These are phyloP conservation scores for Ara ararauna DNA, from an alignment of 2,797 vertebrate species.

Conservation along the genomic window DNA sequence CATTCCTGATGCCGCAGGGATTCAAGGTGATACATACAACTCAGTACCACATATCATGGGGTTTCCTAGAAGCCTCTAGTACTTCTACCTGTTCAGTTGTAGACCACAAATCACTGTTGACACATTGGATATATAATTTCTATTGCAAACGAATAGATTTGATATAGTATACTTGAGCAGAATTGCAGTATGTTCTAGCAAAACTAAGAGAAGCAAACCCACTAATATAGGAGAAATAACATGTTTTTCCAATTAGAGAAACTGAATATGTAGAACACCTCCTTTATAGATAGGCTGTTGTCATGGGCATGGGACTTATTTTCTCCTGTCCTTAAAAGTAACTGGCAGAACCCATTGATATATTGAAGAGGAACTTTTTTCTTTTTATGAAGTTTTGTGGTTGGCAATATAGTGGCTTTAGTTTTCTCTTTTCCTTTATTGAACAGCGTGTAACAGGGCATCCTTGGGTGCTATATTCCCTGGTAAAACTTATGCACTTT, in stretches of 20 bases:
- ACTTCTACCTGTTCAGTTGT: neutral
- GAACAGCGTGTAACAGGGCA: neutral
- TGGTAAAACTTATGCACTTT: neutral
- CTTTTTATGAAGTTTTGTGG: neutral
- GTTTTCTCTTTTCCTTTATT: neutral
- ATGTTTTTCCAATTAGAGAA: neutral
- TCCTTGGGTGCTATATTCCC: neutral
- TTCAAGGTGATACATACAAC: constrained; percentile 2
- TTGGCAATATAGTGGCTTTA: neutral
- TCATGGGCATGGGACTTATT: neutral
- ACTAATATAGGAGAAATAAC: neutral
- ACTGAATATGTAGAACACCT: neutral
- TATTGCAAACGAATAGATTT: neutral
- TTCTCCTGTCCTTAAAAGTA: neutral
- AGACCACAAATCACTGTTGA: neutral
- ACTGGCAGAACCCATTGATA: neutral
- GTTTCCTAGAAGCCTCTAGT: neutral
- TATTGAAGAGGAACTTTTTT: neutral
- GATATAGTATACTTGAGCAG: neutral
- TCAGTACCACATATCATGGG: neutral
- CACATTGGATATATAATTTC: neutral
- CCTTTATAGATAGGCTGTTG: neutral
- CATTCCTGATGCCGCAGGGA: neutral
- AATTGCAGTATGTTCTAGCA: neutral
- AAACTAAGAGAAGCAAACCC: neutral